These are phyloP conservation scores for Xerus rutilus DNA, from an alignment of 2,797 vertebrate genomes.

Conservation along the genomic window DNA sequence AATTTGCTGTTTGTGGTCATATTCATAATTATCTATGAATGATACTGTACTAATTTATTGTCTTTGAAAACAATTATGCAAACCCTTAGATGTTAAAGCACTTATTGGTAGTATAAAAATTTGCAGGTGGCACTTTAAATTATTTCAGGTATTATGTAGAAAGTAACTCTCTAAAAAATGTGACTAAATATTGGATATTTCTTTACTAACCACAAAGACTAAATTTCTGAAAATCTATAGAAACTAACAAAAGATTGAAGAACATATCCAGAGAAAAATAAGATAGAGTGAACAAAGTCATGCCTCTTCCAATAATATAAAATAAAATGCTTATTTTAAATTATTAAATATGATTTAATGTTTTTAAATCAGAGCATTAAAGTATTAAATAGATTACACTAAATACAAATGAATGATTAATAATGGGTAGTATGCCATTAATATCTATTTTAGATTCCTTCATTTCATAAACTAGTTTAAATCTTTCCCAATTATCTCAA, in stretches of 20 bases:
- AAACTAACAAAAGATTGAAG: not conserved
- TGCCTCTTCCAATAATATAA: not conserved
- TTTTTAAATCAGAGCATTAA: not conserved
- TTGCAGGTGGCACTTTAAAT: not conserved
- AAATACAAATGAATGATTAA: not conserved
- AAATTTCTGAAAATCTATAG: not conserved
- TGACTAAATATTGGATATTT: not conserved
- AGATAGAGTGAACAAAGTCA: not conserved
- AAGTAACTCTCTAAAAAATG: conserved; percentile 1
- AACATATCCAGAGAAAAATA: conserved; percentile 15
- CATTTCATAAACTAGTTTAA: not conserved
- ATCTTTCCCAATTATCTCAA: not conserved
- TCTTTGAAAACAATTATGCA: not conserved
- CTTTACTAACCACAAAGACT: not conserved
- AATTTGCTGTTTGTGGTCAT: conserved; percentile 15
- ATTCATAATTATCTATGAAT: not conserved
- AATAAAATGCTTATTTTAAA: not conserved
- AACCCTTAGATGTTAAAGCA: not conserved
- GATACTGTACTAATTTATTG: not conserved
- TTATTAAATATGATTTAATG: not conserved
- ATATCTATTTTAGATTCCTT: not conserved
- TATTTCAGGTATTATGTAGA: not conserved
- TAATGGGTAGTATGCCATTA: not conserved
- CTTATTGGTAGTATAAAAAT: not conserved
- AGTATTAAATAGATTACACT: not conserved